These are phyloP conservation scores for Falco concolor DNA, from an alignment of 2,797 vertebrate genomes.

Conservation along the genomic window DNA sequence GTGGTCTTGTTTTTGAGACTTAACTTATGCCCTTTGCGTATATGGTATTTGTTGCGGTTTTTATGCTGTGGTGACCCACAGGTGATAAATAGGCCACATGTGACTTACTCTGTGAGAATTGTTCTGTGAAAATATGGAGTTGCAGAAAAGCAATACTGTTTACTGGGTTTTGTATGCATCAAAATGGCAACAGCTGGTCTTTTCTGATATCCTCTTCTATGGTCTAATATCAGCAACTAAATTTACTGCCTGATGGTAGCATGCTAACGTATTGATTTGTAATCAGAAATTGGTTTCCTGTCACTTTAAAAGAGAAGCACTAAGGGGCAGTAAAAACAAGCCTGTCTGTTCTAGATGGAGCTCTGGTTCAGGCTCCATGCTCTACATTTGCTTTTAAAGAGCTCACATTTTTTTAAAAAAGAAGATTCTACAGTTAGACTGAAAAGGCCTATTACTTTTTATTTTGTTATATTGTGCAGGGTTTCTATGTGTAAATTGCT, in stretches of 20 bases:
- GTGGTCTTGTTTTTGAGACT: background rate
- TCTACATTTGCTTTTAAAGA: background rate
- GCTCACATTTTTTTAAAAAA: background rate
- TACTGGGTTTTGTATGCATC: background rate
- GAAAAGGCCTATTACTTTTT: background rate
- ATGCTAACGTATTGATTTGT: conserved; percentile 65
- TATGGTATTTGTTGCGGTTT: background rate
- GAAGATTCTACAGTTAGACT: background rate
- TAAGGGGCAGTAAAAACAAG: conserved; percentile 75
- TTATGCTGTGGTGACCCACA: background rate
- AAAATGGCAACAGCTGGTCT: background rate
- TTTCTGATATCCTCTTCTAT: background rate
- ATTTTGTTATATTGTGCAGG: background rate
- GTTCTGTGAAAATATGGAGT: background rate
- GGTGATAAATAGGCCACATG: background rate
- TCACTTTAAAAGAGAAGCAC: conserved; percentile 74
- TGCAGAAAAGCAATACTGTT: background rate
- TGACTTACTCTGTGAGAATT: background rate
- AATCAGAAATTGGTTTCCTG: conserved; percentile 75
- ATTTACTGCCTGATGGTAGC: conserved; percentile 15
- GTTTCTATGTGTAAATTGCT: background rate
- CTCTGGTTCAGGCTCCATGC: conserved; percentile 25
- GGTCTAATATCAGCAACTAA: background rate
- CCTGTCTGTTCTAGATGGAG: conserved; percentile 50
- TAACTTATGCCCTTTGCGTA: background rate